Conservation (phyloP, 2,888 invertebrate species). For the Antheraea assamensis region DNA sequence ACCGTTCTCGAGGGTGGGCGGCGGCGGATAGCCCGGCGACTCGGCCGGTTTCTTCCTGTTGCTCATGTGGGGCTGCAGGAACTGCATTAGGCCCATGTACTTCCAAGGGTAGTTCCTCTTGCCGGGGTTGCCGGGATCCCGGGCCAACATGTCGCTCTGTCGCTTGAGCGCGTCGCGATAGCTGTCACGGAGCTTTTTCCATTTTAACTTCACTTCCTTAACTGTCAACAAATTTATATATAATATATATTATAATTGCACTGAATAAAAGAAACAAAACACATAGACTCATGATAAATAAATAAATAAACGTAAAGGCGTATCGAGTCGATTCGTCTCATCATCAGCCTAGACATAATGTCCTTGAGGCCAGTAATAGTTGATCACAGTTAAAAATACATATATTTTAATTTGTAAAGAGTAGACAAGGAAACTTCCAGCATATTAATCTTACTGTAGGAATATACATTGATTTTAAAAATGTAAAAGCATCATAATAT, state of each 20-base stretch:
- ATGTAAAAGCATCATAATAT: too few species aligned
- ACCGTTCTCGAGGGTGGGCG: conserved; percentile 30
- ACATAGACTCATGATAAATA: neutral
- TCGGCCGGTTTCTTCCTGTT: conserved; percentile 62
- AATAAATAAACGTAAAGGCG: neutral
- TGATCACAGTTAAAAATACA: too few species aligned
- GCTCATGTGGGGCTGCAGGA: conserved; percentile 76
- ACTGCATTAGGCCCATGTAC: conserved; percentile 72
- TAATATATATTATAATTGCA: neutral
- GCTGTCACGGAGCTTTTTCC: conserved; percentile 76
- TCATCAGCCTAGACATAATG: too few species aligned
- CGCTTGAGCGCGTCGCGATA: conserved; percentile 76
- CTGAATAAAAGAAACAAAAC: neutral
- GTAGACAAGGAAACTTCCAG: too few species aligned
- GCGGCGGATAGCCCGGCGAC: conserved; percentile 38
- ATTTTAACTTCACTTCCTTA: conserved; percentile 73
- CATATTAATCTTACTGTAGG: too few species aligned
- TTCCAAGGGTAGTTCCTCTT: conserved; percentile 71
- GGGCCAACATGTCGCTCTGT: conserved; percentile 65
- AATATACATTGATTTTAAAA: too few species aligned
- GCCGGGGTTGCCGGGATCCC: conserved; percentile 47
- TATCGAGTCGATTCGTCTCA: neutral
- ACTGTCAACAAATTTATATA: conserved; percentile 49
- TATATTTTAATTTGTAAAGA: too few species aligned
- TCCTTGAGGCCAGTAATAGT: too few species aligned